Conservation (phyloP, 2,797 vertebrate genomes). For the Ceryle rudis region DNA sequence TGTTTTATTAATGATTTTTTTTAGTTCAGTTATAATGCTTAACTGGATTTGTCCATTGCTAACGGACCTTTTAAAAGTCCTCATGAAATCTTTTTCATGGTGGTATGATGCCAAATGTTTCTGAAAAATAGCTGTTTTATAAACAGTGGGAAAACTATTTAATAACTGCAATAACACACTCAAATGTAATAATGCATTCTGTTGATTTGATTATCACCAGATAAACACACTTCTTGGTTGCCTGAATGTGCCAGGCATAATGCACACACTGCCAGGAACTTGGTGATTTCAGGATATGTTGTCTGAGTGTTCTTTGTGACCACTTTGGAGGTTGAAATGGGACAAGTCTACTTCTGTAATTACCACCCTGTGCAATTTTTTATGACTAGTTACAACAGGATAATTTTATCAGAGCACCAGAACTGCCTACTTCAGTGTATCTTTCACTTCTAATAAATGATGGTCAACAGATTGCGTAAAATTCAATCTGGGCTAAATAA, state of each 20-base stretch:
- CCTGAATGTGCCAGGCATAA: background rate
- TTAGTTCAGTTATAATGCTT: slow-evolving; percentile 59
- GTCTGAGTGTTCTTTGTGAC: background rate
- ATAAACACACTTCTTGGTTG: slow-evolving; percentile 31
- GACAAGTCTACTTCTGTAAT: background rate
- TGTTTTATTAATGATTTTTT: slow-evolving; percentile 69
- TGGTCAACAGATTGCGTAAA: background rate
- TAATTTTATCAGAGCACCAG: background rate
- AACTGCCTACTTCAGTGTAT: background rate
- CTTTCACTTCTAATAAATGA: background rate
- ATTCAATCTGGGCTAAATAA: background rate
- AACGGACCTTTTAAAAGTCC: slow-evolving; percentile 58
- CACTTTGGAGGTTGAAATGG: background rate
- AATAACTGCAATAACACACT: slow-evolving; percentile 49
- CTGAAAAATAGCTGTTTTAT: slow-evolving; percentile 47
- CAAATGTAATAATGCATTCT: slow-evolving; percentile 36
- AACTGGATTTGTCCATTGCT: slow-evolving; percentile 47
- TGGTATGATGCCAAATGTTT: slow-evolving; percentile 6
- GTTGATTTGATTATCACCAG: slow-evolving; percentile 48
- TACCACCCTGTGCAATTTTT: background rate
- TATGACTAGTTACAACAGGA: background rate
- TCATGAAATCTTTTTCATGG: slow-evolving; percentile 24
- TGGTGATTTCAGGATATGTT: background rate
- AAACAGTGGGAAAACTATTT: slow-evolving; percentile 41
- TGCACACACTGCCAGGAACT: background rate